Evolutionary conservation across 2,888 invertebrate genomes (phyloP).

Genomic region (Pheosia tremula): DNA sequence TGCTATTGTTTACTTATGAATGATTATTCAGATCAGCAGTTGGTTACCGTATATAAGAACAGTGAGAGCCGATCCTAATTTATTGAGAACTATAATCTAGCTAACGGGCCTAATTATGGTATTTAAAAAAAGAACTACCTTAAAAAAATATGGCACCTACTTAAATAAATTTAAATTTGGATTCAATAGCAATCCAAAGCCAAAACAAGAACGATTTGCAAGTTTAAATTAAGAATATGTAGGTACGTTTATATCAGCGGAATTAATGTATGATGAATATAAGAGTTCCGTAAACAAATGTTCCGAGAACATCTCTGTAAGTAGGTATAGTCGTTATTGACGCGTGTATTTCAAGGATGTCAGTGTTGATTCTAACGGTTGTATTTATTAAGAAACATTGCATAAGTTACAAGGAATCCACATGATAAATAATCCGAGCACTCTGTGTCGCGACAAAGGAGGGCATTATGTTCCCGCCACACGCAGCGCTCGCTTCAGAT

Average conservation of each 20-base stretch:
- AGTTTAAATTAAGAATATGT: neutral
- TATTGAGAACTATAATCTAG: too few species aligned
- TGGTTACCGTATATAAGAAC: neutral
- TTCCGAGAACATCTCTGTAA: constrained; percentile 13
- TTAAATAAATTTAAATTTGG: too few species aligned
- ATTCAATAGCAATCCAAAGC: too few species aligned
- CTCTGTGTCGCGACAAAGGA: constrained; percentile 17
- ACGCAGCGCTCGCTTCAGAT: constrained; percentile 38
- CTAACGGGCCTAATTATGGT: too few species aligned
- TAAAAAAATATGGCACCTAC: too few species aligned
- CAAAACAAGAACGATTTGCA: neutral
- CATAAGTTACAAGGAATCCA: constrained; percentile 17
- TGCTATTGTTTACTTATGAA: constrained; percentile 40
- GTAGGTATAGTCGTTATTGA: constrained; percentile 16
- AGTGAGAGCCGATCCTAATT: too few species aligned
- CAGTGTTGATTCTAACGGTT: constrained; percentile 21
- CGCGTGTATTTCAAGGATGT: constrained; percentile 20
- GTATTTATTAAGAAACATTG: constrained; percentile 11
- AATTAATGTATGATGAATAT: constrained; percentile 8
- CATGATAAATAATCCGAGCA: constrained; percentile 13
- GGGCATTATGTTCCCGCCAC: constrained; percentile 31
- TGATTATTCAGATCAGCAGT: constrained; percentile 9
- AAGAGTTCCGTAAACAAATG: constrained; percentile 7
- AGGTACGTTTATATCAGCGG: constrained; percentile 1
- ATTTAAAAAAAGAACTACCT: too few species aligned